These are phyloP conservation scores for Catalaphyllia jardinei DNA, from an alignment of 64 coral and sea anemone genomes.

Conservation along the genomic window DNA sequence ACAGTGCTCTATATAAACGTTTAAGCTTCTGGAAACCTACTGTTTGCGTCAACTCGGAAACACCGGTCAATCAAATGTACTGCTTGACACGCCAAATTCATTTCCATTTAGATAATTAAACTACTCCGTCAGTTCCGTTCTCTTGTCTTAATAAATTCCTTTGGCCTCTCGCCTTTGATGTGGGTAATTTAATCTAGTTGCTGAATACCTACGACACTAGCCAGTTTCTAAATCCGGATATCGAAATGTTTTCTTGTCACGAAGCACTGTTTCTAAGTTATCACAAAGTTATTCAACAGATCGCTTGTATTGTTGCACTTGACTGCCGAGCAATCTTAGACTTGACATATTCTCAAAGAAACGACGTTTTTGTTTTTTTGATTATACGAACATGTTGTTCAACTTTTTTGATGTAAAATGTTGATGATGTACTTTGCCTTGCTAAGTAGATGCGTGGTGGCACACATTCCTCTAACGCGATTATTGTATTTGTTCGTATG, in stretches of 20 bases:
- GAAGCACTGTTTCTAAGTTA: background rate
- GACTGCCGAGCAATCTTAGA: background rate
- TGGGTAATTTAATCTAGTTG: slow-evolving; percentile 27
- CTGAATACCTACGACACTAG: background rate
- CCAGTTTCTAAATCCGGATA: background rate
- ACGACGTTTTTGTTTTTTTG: background rate
- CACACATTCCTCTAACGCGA: background rate
- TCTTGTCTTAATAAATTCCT: slow-evolving; percentile 16
- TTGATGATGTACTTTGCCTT: background rate
- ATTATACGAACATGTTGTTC: background rate
- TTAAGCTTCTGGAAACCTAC: background rate
- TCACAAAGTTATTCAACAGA: background rate
- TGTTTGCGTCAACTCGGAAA: background rate
- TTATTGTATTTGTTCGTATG: background rate
- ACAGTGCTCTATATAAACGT: background rate
- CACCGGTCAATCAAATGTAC: background rate
- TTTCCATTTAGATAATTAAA: slow-evolving; percentile 34
- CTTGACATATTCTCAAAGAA: background rate
- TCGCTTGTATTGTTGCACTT: background rate
- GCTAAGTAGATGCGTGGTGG: background rate
- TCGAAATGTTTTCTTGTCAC: background rate
- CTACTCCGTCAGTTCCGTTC: background rate
- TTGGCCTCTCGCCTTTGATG: background rate
- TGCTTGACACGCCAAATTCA: slow-evolving; percentile 4
- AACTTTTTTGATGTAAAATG: background rate